Evolutionary conservation across 2,888 invertebrate species (phyloP).

Genomic region (Dione vanillae): DNA sequence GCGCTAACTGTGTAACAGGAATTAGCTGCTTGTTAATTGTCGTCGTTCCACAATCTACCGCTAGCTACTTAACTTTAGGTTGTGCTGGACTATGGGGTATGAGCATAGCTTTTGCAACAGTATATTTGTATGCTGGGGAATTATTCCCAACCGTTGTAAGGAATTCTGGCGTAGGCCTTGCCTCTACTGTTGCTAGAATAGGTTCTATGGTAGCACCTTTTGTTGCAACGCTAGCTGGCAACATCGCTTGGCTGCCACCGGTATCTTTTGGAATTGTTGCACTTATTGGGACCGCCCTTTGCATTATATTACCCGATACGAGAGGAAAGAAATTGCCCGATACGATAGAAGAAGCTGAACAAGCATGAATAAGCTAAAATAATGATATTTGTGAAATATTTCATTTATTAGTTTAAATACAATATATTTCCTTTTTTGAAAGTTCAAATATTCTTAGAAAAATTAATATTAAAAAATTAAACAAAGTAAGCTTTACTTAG

Average conservation of each 20-base stretch:
- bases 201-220: constrained; percentile 95
- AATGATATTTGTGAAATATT: background rate
- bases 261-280: constrained; percentile 89
- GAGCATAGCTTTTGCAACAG: constrained; percentile 92
- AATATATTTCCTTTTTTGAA: no score
- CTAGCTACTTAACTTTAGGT: constrained; percentile 85
- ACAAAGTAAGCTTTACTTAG: no score
- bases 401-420: no score
- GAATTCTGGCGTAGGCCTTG: constrained; percentile 93
- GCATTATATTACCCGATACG: constrained; percentile 90
- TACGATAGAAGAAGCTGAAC: constrained; percentile 92
- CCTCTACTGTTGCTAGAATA: constrained; percentile 93
- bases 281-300: constrained; percentile 87
- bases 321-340: constrained; percentile 90
- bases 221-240: constrained; percentile 86
- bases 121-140: constrained; percentile 94
- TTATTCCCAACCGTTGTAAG: constrained; percentile 95
- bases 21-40: constrained; percentile 86
- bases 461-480: no score
- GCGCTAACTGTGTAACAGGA: constrained; percentile 87
- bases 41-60: constrained; percentile 76
- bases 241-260: constrained; percentile 87
- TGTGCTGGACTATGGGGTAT: constrained; percentile 91
- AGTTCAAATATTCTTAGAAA: no score
- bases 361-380: constrained; percentile 65